A percentile compares a stretch with the other conserved stretches of the same genome.
Conservation (phyloP, 2,888 invertebrate species). For the Drosophila quinaria region DNA sequence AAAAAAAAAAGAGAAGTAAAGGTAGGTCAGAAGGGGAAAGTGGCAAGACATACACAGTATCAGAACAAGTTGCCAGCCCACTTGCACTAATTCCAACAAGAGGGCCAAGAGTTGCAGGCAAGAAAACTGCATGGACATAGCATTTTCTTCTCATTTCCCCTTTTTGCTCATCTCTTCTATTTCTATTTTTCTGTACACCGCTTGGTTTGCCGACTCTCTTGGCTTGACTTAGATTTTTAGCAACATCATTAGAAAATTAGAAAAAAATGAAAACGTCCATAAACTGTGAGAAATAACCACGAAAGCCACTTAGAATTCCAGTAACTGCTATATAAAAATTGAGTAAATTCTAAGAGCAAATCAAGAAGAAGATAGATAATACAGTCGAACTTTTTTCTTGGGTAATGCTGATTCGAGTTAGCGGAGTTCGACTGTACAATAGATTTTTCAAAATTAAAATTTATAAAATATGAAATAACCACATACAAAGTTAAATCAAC, state of each 20-base stretch:
- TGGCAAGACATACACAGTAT: slow-evolving; percentile 10
- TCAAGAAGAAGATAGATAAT: background rate
- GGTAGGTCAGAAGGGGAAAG: background rate
- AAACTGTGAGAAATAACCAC: slow-evolving; percentile 4
- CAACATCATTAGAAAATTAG: slow-evolving; percentile 74
- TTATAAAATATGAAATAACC: too few relatives aligned
- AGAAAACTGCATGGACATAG: slow-evolving; percentile 66
- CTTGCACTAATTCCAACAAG: slow-evolving; percentile 43
- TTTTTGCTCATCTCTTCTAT: background rate
- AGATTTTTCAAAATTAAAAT: too few relatives aligned
- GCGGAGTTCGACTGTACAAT: too few relatives aligned
- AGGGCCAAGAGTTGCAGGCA: slow-evolving; percentile 33
- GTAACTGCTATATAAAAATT: slow-evolving; percentile 7
- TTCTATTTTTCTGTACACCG: background rate
- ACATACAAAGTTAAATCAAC: too few relatives aligned
- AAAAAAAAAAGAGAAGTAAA: background rate
- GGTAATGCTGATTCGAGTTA: too few relatives aligned
- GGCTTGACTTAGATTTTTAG: slow-evolving; percentile 38
- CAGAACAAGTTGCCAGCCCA: slow-evolving; percentile 1
- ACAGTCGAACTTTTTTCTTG: too few relatives aligned
- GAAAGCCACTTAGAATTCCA: slow-evolving; percentile 2
- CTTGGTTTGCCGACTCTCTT: slow-evolving; percentile 10
- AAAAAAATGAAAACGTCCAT: slow-evolving; percentile 28
- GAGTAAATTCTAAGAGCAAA: background rate
- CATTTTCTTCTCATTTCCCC: slow-evolving; percentile 23